These are phyloP conservation scores for Acleris holmiana DNA, from an alignment of 2,888 invertebrate genomes.

Conservation along the genomic window DNA sequence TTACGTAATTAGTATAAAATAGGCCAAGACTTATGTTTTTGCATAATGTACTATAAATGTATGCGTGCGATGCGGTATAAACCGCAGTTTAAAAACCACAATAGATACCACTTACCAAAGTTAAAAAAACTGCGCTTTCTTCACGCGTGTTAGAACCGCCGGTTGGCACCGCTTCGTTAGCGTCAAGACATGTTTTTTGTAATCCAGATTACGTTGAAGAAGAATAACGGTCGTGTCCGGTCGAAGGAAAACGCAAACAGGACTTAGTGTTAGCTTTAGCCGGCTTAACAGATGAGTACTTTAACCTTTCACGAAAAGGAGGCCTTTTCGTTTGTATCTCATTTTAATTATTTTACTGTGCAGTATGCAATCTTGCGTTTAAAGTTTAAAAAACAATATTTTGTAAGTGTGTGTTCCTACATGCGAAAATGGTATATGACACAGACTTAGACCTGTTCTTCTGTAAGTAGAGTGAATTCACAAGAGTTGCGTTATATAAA, in stretches of 20 bases:
- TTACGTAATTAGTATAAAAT: too few relatives aligned
- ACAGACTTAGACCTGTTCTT: too few relatives aligned
- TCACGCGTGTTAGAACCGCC: constrained; percentile 36
- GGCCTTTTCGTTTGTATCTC: constrained; percentile 10
- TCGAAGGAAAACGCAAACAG: constrained; percentile 60
- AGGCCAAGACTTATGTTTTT: too few relatives aligned
- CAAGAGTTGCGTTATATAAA: too few relatives aligned
- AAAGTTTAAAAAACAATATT: neutral
- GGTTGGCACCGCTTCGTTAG: constrained; percentile 43
- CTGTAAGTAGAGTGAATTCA: too few relatives aligned
- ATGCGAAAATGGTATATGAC: too few relatives aligned
- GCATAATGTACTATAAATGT: too few relatives aligned
- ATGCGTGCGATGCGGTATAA: too few relatives aligned
- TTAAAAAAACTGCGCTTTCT: too few relatives aligned
- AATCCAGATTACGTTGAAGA: constrained; percentile 63
- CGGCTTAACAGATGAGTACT: constrained; percentile 41
- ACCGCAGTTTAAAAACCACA: too few relatives aligned
- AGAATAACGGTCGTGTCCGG: constrained; percentile 58
- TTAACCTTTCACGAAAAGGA: constrained; percentile 40
- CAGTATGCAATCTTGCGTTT: neutral
- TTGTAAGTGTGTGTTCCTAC: neutral
- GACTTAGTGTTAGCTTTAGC: constrained; percentile 34
- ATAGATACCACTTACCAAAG: too few relatives aligned
- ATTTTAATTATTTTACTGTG: neutral
- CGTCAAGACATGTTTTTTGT: constrained; percentile 60